Evolutionary conservation across 2,113 vertebrate species (phyloP), one percentile per base, ranked within the genome.

Genomic region (Tragelaphus strepsiceros): DNA sequence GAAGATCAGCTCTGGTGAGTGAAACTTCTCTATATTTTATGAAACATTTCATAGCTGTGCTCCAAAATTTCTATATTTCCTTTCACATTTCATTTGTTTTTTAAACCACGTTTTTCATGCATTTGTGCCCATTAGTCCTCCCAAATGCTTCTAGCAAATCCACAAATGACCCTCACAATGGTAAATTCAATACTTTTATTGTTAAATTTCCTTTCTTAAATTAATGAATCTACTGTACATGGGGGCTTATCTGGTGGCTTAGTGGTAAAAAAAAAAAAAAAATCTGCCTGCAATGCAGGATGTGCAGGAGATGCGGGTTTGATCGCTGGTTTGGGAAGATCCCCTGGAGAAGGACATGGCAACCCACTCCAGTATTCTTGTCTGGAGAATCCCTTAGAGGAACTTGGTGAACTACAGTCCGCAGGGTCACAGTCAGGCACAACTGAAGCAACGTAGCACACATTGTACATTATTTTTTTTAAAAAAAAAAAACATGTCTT

Each of bases 1-100:
- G 22, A 74, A 88, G 58, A 80, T 43, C 62, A 84, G 9, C 22
- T 62, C 54, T 81, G 85, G 97, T 97, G 39, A 97, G 97, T 96
- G 28, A 90, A 90, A 84, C 22, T 39, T 93, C 22, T 92, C 30
- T n/a, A 88, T 16, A 83, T 92, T 90, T 82, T 26, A 12, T 62
- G n/a, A 32, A 78, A 88, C 80, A 13, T 39, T 74, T 56, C 80
- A 88, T 62, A 85, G 43, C 1, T 6, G 3, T 92, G 12, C 15
- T 84, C 6, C 24, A 77, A 32, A 35, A 51, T 56, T 46, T 95
- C 19, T 58, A 9, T 54, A 24, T 71, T 61, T 28, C 32, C 16
- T 49, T 10, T 74, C 7, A n/a, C 12, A 74, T 15, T 43, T 83
- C 2, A 11, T 59, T 86, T 26, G 49, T 14, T 74, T 92, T 49